These are phyloP conservation scores for Archivesica marissinica DNA, from an alignment of 1,140 invertebrate genomes.

Conservation along the genomic window DNA sequence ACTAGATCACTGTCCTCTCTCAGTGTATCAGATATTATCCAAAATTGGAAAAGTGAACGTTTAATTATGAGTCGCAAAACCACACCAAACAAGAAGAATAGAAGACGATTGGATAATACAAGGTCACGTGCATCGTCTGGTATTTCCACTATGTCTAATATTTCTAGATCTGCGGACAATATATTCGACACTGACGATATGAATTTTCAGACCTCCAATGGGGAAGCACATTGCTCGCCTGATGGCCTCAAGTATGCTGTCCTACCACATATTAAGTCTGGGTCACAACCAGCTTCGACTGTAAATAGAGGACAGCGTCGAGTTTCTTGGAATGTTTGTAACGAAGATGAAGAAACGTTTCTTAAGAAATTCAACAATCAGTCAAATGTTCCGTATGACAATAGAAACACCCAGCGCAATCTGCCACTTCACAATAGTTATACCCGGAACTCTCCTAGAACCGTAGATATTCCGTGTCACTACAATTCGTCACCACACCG, in stretches of 20 bases:
- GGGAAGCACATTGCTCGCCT: background rate
- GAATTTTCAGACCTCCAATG: background rate
- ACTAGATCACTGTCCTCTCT: too few species aligned
- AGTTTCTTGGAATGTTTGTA: background rate
- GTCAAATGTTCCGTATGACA: background rate
- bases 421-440: background rate
- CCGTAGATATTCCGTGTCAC: background rate
- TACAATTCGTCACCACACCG: background rate
- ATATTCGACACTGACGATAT: background rate
- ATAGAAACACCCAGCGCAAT: background rate
- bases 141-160: background rate
- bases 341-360: background rate
- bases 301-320: background rate
- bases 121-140: background rate
- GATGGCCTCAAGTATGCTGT: background rate
- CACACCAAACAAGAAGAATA: background rate
- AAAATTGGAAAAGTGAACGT: too few species aligned
- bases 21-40: too few species aligned
- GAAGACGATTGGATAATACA: background rate
- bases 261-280: background rate
- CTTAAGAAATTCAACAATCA: background rate
- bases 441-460: background rate
- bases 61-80: constrained; percentile 3
- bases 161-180: background rate
- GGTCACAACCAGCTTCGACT: background rate